phyloP scores from a whole-genome alignment of 2,113 vertebrate species.

The Collichthys lucidus region DNA sequence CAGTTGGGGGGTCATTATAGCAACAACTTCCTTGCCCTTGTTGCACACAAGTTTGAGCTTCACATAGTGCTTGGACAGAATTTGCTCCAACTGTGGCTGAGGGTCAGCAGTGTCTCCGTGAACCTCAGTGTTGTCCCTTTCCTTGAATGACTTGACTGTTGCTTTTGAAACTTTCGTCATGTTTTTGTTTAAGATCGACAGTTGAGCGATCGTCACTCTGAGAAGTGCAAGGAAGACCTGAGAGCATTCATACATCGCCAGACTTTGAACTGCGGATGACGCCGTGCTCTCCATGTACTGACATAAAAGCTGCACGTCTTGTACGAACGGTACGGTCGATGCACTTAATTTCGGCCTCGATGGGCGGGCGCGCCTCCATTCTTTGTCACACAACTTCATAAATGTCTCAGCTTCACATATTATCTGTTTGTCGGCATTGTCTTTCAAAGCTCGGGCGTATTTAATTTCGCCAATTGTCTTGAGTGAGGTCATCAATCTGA shows the following conservation, averaged over 20 bases:
- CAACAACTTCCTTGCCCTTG: slow-evolving; percentile 2
- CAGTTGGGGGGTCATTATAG: slow-evolving; percentile 41
- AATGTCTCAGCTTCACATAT: slow-evolving; percentile 40
- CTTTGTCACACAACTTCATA: slow-evolving; percentile 43
- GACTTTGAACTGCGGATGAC: slow-evolving; percentile 16
- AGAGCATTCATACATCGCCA: slow-evolving; percentile 33
- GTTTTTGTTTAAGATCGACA: slow-evolving; percentile 50
- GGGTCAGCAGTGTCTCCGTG: background rate
- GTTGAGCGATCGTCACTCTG: slow-evolving; percentile 28
- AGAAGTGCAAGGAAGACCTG: slow-evolving; percentile 50
- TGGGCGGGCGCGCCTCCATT: background rate
- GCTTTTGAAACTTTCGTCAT: slow-evolving; percentile 25
- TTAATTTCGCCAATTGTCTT: slow-evolving; percentile 49
- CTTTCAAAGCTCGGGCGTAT: slow-evolving; percentile 44
- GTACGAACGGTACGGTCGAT: slow-evolving; percentile 45
- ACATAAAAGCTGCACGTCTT: slow-evolving; percentile 52
- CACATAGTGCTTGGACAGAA: slow-evolving; percentile 29
- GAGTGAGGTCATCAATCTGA: background rate
- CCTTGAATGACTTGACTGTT: slow-evolving; percentile 46
- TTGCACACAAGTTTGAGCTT: slow-evolving; percentile 23
- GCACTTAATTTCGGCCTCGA: background rate
- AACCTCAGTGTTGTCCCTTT: background rate
- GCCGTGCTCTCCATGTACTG: slow-evolving; percentile 12
- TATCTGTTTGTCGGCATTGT: background rate
- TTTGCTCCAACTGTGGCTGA: slow-evolving; percentile 45